A percentile compares a stretch with the other conserved stretches of the same genome.
phyloP scores from a whole-genome alignment of 2,888 invertebrate species.

The Plebejus anna region DNA sequence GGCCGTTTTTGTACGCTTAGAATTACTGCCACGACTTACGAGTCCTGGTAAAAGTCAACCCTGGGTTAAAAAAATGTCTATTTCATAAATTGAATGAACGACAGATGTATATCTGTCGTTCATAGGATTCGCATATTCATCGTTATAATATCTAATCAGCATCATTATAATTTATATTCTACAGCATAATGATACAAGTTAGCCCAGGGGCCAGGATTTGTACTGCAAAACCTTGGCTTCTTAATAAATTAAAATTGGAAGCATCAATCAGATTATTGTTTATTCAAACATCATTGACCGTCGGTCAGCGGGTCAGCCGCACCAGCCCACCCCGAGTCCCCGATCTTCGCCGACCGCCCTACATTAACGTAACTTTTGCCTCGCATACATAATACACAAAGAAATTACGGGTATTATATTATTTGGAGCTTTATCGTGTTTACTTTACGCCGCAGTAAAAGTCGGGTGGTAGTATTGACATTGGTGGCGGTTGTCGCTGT shows the following conservation, averaged over 20 bases:
- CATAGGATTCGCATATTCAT: no score
- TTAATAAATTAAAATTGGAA: background rate
- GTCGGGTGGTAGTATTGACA: background rate
- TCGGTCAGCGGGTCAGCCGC: background rate
- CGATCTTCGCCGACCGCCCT: background rate
- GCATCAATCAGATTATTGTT: background rate
- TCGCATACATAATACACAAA: slow-evolving; percentile 8
- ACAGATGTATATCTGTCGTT: no score
- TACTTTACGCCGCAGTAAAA: background rate
- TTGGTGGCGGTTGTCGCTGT: background rate
- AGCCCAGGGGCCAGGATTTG: no score
- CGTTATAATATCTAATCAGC: no score
- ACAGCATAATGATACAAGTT: no score
- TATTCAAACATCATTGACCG: background rate
- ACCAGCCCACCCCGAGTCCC: background rate
- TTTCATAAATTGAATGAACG: no score
- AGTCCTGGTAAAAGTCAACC: background rate
- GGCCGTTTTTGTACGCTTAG: no score
- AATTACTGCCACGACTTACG: background rate
- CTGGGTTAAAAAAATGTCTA: no score
- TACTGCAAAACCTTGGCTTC: background rate
- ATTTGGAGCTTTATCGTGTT: background rate
- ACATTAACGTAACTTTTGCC: background rate
- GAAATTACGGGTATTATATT: background rate
- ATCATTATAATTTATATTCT: no score